phyloP scores from a whole-genome alignment of 2,113 vertebrate genomes.

The Egretta garzetta region DNA sequence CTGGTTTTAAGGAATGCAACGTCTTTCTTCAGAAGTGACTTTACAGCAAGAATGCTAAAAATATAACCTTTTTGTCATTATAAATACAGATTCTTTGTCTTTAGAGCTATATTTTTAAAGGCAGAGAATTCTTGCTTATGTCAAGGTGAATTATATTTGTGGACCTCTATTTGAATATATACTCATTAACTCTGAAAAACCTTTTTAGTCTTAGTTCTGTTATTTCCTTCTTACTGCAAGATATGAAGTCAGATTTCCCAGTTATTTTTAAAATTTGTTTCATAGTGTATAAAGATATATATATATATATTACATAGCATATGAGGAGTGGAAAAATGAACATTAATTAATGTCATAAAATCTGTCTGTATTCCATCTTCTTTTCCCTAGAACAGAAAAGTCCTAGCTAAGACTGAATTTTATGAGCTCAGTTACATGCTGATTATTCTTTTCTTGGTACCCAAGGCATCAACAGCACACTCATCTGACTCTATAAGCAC shows the following conservation, averaged over 20 bases:
- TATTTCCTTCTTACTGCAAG: background rate
- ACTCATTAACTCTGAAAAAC: background rate
- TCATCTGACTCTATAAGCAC: slow-evolving; percentile 1
- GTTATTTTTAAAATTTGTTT: background rate
- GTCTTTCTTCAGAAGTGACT: background rate
- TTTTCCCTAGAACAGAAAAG: background rate
- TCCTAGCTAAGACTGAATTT: background rate
- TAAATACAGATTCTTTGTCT: background rate
- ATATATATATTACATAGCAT: background rate
- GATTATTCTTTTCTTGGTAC: slow-evolving; percentile 22
- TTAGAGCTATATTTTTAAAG: background rate
- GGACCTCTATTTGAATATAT: background rate
- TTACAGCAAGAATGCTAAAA: background rate
- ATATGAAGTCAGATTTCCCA: background rate
- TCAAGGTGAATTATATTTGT: background rate
- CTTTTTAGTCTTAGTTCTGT: background rate
- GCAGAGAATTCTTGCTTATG: background rate
- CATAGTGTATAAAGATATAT: background rate
- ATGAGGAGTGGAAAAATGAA: background rate
- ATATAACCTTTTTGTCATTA: background rate
- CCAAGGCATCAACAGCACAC: background rate
- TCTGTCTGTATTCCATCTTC: background rate
- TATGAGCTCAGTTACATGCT: slow-evolving; percentile 30
- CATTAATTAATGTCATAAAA: background rate
- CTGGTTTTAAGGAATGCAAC: background rate